Evolutionary conservation across 2,888 invertebrate species (phyloP), one percentile per base, ranked within the genome.

Genomic region (Anoplius nigerrimus): DNA sequence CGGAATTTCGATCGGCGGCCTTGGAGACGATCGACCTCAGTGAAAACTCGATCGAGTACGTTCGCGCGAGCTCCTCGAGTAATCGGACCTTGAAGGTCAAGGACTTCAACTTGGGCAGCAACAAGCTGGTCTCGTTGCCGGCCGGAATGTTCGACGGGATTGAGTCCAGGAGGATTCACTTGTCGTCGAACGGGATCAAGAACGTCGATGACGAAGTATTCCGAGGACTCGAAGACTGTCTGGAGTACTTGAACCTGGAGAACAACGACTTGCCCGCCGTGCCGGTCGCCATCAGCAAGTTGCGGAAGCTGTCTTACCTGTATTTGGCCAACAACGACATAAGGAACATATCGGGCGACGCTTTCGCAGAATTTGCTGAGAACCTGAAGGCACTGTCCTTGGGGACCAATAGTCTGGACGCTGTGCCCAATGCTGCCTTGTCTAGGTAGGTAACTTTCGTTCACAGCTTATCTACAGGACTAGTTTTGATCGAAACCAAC

Each of bases 191-290:
- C 89, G 91, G 92, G 76, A 92, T 97, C 60, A 91, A 90, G 75
- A 90, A 91, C 20, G 91, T 96, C 69, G 93, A 95, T 81, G 91
- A 92, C 20, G 91, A 92, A 64, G 93, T 95, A 43, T 95, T 97
- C 86, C 90, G 91, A 27, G 94, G 95, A 1, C 89, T 96, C 21
- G 93, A 93, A 76, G 92, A 94, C 74, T 92, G 92, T 16, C 89
- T 97, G 64, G 96, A 96, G 86, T 95, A 95, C 86, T 89, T 96
- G 75, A 96, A 96, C 89, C 89, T 96, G 78, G 96, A 96, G 83
- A 93, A 95, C 85, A 97, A 97, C 87, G 92, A 92, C 82, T 90
- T 96, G 76, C 90, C 91, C 43, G 89, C 90, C 59, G 91, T 96
- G 78, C 96, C 96, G 2, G 90, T 90, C 67, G 95, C 95, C 46